Evolutionary conservation across 2,797 vertebrate genomes (phyloP), one percentile per base, ranked within the genome.

Genomic region (Aeoliscus strigatus): DNA sequence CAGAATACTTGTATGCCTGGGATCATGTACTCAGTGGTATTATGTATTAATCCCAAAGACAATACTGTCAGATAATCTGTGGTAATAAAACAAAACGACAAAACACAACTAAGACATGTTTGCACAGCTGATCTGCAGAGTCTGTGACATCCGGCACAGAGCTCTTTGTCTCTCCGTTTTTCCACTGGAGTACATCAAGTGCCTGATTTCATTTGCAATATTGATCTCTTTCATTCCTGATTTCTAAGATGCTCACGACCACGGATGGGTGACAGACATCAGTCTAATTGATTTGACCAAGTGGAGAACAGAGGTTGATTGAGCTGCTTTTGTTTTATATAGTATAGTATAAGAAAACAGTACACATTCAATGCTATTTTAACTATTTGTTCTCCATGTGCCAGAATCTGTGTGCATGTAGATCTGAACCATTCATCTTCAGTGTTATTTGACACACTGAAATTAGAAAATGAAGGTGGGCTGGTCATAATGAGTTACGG

Each of bases 191-290:
- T 83, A 70, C 61, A 79, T 59, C 50, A 62, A 81, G 62, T 57
- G 43, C 60, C 54, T 70, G 38, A 64, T 79, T 81, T 83, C 64
- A 81, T 83, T 82, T 79, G 73, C 51, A 70, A 52, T 80, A 82
- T 82, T 73, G 79, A 83, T 85, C 71, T 52, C 50, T 69, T 50
- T 68, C 51, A 24, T 23, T 61, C 59, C 60, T 39, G 40, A 58
- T 70, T 67, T 71, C 68, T 81, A 79, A 71, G 73, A 79, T 46
- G 57, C 66, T 70, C 65, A 44, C 37, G 34, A 39, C 47, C 73
- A 65, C 66, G 67, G 67, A 73, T 52, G 65, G 60, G 60, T 11
- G 41, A 66, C 52, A 58, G 51, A 55, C 46, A 57, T 58, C 66
- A 51, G 66, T 70, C 37, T 47, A 69, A 81, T 74, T 75, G 80